Evolutionary conservation across 2,888 invertebrate genomes (phyloP).

Genomic region (Chloromyia formosa): DNA sequence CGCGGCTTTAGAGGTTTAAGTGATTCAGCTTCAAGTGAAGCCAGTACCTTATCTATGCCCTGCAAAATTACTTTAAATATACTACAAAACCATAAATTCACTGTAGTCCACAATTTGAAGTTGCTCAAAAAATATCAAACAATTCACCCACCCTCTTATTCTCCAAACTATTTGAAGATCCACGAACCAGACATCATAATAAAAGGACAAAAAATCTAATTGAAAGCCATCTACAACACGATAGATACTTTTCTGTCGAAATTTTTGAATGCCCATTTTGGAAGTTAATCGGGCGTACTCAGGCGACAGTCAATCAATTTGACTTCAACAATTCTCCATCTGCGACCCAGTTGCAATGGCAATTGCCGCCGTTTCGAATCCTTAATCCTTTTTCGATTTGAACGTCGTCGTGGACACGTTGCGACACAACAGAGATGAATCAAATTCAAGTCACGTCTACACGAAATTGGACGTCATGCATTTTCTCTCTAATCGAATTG

Average conservation of each 20-base stretch:
- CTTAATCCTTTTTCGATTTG: constrained; percentile 43
- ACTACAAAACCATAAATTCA: no score
- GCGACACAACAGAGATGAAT: not conserved
- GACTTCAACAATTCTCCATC: constrained; percentile 15
- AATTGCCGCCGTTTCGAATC: constrained; percentile 18
- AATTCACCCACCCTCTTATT: no score
- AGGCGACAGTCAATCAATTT: constrained; percentile 39
- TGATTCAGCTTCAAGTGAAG: no score
- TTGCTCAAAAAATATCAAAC: no score
- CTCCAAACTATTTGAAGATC: no score
- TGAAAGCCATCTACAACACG: not conserved
- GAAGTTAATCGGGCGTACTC: constrained; percentile 47
- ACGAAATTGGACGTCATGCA: constrained; percentile 49
- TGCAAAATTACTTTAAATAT: no score
- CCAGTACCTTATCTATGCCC: no score
- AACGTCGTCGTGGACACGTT: not conserved
- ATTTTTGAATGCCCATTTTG: constrained; percentile 45
- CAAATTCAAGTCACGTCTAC: constrained; percentile 48
- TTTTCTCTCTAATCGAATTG: constrained; percentile 50
- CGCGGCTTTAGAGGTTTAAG: no score
- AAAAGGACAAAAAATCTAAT: not conserved
- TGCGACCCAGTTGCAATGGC: no score
- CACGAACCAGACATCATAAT: not conserved
- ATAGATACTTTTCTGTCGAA: no score
- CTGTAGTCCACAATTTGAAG: no score